These are phyloP conservation scores for Oncorhynchus clarkii DNA, from an alignment of 2,113 vertebrate species.

Conservation along the genomic window DNA sequence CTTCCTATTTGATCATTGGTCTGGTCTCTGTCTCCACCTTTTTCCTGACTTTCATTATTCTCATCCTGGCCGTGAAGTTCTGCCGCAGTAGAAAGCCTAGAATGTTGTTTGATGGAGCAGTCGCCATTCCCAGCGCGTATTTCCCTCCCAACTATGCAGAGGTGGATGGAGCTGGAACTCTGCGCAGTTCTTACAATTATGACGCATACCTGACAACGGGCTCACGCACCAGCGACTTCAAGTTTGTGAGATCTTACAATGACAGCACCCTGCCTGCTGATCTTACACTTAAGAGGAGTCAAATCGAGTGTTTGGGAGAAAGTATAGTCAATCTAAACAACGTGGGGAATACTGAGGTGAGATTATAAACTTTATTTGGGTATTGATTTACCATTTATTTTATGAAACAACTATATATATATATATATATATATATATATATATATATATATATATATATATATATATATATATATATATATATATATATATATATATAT, in stretches of 20 bases:
- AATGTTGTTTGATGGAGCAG: conserved; percentile 63
- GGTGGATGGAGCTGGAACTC: conserved; percentile 59
- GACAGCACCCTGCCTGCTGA: conserved; percentile 41
- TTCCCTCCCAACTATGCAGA: conserved; percentile 51
- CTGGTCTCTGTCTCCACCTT: conserved; percentile 66
- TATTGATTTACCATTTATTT: conserved; percentile 6
- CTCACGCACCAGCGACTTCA: conserved; percentile 65
- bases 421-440: no score
- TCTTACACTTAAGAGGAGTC: no score
- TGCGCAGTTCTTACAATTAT: conserved; percentile 65
- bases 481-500: no score
- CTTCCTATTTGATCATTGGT: conserved; percentile 68
- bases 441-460: no score
- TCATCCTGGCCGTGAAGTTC: conserved; percentile 65
- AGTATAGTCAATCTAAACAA: no score
- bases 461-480: no score
- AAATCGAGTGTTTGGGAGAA: no score
- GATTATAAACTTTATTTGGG: conserved; percentile 7
- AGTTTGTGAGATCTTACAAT: conserved; percentile 61
- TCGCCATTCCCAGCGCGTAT: conserved; percentile 57
- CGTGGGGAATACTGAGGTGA: no score
- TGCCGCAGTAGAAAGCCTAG: conserved; percentile 55
- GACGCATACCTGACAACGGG: conserved; percentile 61
- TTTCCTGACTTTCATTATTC: conserved; percentile 71
- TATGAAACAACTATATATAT: no score